Evolutionary conservation across 2,888 invertebrate genomes (phyloP), one percentile per base, ranked within the genome.

Genomic region (Coelopa pilipes): DNA sequence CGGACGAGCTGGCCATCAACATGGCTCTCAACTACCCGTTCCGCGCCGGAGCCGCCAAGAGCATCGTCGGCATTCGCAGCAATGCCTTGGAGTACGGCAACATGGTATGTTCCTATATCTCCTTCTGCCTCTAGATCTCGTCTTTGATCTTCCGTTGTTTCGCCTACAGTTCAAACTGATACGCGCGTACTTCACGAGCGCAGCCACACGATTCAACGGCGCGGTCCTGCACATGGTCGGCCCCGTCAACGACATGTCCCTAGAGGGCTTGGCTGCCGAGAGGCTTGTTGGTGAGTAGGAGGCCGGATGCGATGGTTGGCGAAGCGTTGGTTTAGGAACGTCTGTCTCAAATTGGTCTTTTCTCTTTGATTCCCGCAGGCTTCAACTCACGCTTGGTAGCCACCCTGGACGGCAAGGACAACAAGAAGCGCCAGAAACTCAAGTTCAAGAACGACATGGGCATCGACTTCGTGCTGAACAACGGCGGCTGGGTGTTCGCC

Each of bases 1-100:
- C 92, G 72, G 89, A 92, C 12, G 88, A 89, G n/a, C 87, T 87
- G n/a, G 92, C 93, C 0, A 92, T 93, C 87, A 82, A 88, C 13
- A 89, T 91, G 53, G 90, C 93, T 0, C 82, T 91, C 15, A 85
- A 90, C 0, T 92, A 94, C 87, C 94, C 94, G 0, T 93, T 93
- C 89, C 90, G 96, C 76, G 89, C 93, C 0, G 92, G 92, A 1
- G 94, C 96, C 0, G 90, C 92, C 60, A 96, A 94, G 83, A 91
- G 92, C 70, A 89, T 93, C 77, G 88, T 96, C 80, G 90, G 90
- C 59, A 89, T 94, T 0, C 89, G 92, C 45, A 91, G 92, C 15
- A 89, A 90, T 34, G 86, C 89, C 0, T 92, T 94, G 84, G 89
- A 90, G 78, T 86, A 89, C 60, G 79, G 78, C 15, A 85, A 85